Evolutionary conservation across 1,140 invertebrate species (phyloP).

Genomic region (Rhopalosiphum maidis): DNA sequence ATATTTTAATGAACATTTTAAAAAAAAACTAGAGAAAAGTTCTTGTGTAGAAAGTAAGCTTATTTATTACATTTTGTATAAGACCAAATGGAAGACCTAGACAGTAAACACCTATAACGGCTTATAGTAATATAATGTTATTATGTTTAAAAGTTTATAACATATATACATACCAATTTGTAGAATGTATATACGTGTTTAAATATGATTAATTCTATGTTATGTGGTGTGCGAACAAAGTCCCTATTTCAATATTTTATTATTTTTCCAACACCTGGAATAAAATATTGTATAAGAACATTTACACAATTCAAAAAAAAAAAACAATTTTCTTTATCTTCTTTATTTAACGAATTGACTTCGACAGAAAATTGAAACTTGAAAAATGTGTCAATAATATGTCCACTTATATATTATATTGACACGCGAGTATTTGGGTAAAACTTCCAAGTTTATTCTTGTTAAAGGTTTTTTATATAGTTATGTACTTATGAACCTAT

Average conservation of each 20-base stretch:
- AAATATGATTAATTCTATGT: background rate
- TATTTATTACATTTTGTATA: too few relatives aligned
- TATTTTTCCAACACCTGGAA: background rate
- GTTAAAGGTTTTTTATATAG: background rate
- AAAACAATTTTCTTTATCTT: background rate
- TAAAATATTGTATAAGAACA: background rate
- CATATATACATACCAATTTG: background rate
- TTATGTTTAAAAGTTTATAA: too few relatives aligned
- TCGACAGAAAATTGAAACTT: constrained; percentile 7
- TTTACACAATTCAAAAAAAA: background rate
- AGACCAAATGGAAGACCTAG: too few relatives aligned
- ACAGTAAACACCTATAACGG: too few relatives aligned
- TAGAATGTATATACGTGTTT: background rate
- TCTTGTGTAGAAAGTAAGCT: too few relatives aligned
- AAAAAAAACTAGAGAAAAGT: background rate
- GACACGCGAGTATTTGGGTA: background rate
- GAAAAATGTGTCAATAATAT: background rate
- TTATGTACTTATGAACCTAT: background rate
- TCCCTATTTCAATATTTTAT: background rate
- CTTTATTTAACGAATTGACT: background rate
- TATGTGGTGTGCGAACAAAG: background rate
- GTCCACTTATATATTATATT: background rate
- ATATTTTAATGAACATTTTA: background rate
- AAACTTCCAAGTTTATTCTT: background rate
- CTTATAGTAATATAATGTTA: too few relatives aligned